A percentile compares a stretch with the other conserved stretches of the same genome.
Evolutionary conservation across 1,140 invertebrate species (phyloP).

Genomic region (Zophobas atratus): DNA sequence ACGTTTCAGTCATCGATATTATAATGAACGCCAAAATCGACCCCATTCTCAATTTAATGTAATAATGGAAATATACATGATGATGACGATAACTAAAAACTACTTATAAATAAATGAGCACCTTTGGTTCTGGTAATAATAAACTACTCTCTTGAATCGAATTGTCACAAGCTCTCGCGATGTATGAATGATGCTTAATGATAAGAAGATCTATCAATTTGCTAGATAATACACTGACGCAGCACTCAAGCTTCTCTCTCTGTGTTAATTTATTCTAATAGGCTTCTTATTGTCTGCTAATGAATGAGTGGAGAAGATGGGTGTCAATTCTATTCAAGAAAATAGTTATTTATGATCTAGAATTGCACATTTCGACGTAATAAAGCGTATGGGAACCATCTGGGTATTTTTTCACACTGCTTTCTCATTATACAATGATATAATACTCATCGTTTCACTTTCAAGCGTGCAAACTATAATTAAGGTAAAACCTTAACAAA

Average conservation of each 20-base stretch:
- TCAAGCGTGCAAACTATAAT: conserved; percentile 47
- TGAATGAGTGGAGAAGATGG: conserved; percentile 20
- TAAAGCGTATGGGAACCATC: conserved; percentile 54
- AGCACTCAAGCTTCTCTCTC: conserved; percentile 25
- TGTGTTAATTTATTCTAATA: conserved; percentile 32
- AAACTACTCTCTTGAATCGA: conserved; percentile 47
- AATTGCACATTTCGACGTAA: conserved; percentile 56
- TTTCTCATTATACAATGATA: conserved; percentile 48
- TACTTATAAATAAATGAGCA: conserved; percentile 61
- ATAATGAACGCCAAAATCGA: background rate
- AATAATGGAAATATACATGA: conserved; percentile 21
- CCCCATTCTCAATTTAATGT: conserved; percentile 34
- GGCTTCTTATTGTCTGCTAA: conserved; percentile 10
- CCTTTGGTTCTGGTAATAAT: conserved; percentile 60
- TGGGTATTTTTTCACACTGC: conserved; percentile 43
- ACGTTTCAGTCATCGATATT: too few relatives aligned
- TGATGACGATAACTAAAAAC: conserved; percentile 48
- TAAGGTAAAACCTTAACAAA: conserved; percentile 44
- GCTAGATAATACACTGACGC: conserved; percentile 12
- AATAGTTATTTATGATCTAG: conserved; percentile 53
- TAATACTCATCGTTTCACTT: conserved; percentile 49
- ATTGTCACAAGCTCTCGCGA: background rate
- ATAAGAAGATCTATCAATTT: conserved; percentile 10
- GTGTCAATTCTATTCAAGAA: conserved; percentile 50
- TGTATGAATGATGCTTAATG: conserved; percentile 10